Percentiles rank a stretch among this genome's conserved stretches.
Evolutionary conservation across 2,113 vertebrate species (phyloP).

Genomic region (Triplophysa rosa): DNA sequence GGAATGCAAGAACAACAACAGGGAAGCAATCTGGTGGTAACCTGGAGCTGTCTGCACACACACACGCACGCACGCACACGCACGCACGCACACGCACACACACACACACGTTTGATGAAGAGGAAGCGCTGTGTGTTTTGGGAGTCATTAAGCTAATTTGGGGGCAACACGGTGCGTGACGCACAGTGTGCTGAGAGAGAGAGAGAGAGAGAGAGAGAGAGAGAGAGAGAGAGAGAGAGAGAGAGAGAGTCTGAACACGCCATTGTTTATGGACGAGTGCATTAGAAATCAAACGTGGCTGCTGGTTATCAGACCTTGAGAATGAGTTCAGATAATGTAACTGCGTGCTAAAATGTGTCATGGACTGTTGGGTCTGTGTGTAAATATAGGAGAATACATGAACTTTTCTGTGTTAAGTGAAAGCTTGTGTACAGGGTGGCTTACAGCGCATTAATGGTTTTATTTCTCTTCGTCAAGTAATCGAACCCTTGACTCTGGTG

Average conservation of each 20-base stretch:
- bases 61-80: background rate
- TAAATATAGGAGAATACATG: background rate
- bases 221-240: no score
- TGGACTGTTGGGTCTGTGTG: no score
- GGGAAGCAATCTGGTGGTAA: conserved; percentile 8
- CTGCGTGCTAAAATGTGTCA: background rate
- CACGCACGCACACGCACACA: background rate
- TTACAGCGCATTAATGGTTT: no score
- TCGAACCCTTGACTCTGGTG: no score
- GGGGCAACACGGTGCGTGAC: background rate
- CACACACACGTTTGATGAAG: background rate
- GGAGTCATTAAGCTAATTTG: conserved; percentile 38
- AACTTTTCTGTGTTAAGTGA: background rate
- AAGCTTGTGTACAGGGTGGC: no score
- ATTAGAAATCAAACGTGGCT: background rate
- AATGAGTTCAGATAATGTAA: background rate
- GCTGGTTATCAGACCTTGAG: background rate
- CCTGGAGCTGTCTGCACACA: background rate
- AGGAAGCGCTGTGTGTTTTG: background rate
- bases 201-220: conserved; percentile 5
- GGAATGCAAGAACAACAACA: conserved; percentile 2
- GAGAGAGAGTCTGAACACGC: background rate
- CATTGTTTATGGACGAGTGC: background rate
- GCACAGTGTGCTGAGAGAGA: background rate
- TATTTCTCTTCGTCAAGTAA: no score